Evolutionary conservation across 2,797 vertebrate species (phyloP).

Genomic region (Micromesistius poutassou): DNA sequence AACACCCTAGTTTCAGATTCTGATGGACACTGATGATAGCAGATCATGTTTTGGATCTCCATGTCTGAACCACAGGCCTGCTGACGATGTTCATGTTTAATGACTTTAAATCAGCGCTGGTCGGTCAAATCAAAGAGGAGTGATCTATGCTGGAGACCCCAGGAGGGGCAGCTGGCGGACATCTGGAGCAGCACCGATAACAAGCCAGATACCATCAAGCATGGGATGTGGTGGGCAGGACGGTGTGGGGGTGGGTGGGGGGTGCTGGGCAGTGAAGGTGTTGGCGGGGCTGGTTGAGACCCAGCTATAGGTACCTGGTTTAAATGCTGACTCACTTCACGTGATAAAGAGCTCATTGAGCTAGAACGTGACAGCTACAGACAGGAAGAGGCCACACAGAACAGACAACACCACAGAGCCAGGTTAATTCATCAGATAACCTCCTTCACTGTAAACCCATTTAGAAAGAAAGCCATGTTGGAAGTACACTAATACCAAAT

Average conservation of each 20-base stretch:
- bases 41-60: background rate
- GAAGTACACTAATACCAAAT: conserved; percentile 28
- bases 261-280: background rate
- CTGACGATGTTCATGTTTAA: background rate
- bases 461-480: conserved; percentile 38
- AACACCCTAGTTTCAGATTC: background rate
- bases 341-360: conserved; percentile 97
- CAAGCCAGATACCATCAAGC: background rate
- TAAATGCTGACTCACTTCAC: conserved; percentile 98
- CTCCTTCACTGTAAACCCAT: conserved; percentile 44
- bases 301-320: conserved; percentile 91
- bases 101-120: background rate
- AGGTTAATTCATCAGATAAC: conserved; percentile 69
- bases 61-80: background rate
- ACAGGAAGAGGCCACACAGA: conserved; percentile 64
- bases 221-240: background rate
- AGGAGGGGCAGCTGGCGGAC: background rate
- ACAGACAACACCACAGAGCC: conserved; percentile 70
- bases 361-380: conserved; percentile 97
- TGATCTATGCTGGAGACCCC: conserved; percentile 40
- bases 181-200: background rate
- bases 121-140: background rate
- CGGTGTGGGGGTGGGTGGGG: conserved; percentile 16
- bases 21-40: background rate
- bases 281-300: conserved; percentile 31